Evolutionary conservation across 2,113 vertebrate species (phyloP), one percentile per base, ranked within the genome.

Genomic region (Lamprotornis superbus): DNA sequence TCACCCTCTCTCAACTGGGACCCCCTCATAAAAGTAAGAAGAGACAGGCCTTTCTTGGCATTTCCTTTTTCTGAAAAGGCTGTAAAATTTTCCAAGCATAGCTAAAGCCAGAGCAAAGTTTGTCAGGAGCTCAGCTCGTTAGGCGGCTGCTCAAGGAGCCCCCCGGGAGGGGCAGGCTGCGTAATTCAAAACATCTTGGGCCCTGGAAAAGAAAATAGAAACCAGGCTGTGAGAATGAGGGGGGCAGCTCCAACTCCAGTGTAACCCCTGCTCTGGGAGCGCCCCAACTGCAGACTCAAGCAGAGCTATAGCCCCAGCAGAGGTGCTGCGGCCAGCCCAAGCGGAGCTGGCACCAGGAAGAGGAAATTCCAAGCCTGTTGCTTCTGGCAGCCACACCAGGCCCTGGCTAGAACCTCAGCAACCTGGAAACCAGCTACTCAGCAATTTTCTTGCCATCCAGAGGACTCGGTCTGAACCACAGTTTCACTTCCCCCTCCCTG

Each of bases 301-400:
- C 71, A 42, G 50, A 93, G 82, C 71, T 83, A 27, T 12, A 2
- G 88, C 71, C 85, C 79, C 93, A 74, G 67, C 85, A 87, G 90
- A 94, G 85, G 89, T 83, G 88, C 93, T 75, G 91, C 5, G 35
- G 96, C 96, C 93, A 88, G 93, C 91, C 93, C 69, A 46, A 97
- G 86, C 78, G 74, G 89, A 96, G 95, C 93, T 97, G 97, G 97
- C 97, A 97, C 73, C 42, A 40, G 73, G 81, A 76, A 0, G 87
- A 97, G 97, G 96, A 97, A 97, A 97, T 97, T 97, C 97, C 97
- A 96, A 92, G 92, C 87, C 95, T 97, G 96, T 97, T 97, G 96
- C 96, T 97, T 97, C 97, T 97, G 97, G 96, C 97, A 97, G 95
- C 81, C 17, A 3, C 11, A 7, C 68, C 3, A 0, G 59, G 89